Percentiles rank a stretch among this genome's conserved stretches.
Evolutionary conservation across 1,140 invertebrate species (phyloP).

Genomic region (Aporrectodea caliginosa): DNA sequence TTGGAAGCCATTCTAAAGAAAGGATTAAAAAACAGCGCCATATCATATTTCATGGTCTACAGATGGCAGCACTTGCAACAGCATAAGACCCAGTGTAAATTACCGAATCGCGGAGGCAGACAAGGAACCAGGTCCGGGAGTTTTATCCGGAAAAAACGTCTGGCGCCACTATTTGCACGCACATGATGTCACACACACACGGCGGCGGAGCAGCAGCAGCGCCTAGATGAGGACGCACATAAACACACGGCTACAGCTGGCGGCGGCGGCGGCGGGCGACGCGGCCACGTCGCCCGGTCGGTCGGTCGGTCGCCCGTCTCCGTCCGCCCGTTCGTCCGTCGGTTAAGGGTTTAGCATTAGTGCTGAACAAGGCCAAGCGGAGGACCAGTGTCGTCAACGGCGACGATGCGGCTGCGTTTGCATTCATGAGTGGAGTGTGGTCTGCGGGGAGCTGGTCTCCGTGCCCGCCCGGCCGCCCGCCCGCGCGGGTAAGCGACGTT

Average conservation of each 20-base stretch:
- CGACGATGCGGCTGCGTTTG: not conserved
- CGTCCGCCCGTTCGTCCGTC: not conserved
- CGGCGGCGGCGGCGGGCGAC: not conserved
- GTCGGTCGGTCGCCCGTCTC: not conserved
- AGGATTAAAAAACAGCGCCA: not conserved
- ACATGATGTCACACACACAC: not conserved
- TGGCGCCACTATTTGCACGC: not conserved
- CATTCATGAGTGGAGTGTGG: not conserved
- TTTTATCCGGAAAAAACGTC: not conserved
- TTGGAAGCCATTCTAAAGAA: not conserved
- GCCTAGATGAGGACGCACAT: not conserved
- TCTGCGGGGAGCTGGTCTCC: not conserved
- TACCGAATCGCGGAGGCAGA: not conserved
- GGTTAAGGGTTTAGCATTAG: not conserved
- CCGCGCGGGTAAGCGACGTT: not conserved
- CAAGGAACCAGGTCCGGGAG: not conserved
- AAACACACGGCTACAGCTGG: not conserved
- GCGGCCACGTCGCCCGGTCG: not conserved
- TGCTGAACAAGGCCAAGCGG: not conserved
- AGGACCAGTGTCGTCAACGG: not conserved
- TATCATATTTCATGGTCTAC: not conserved
- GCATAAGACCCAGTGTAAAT: not conserved
- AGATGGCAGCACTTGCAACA: not conserved
- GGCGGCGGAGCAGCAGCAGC: not conserved
- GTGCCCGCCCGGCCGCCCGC: too few relatives aligned